Base-by-base conservation (phyloP, 2,113 vertebrate species). In the Rhipidura dahli region DNA sequence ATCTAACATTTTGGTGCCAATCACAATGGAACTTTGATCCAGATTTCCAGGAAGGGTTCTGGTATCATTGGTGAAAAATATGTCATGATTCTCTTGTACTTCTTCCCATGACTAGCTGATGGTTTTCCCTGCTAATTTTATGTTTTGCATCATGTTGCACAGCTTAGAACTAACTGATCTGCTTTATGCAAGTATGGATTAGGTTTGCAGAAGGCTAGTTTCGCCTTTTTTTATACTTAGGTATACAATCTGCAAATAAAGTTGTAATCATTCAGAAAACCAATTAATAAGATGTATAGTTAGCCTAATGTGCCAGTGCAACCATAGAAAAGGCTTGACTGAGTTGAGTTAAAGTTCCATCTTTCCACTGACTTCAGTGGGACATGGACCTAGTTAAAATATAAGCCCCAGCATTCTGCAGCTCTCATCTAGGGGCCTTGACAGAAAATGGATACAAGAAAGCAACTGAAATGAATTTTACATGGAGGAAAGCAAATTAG, bases 401-500 rank as follows among this genome's bases (percentile, higher is more conserved):
- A 42, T 1, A 13, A 0, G 3, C 35, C 44, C 20, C 56, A 80
- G 81, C 33, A 61, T n/a, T 61, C 70, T 66, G 35, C 26, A 85
- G 47, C 50, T 90, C 63, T 80, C 18, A 76, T 49, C 39, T 42
- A 37, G 30, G 33, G 20, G 4, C 12, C 39, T 64, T 83, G 51
- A 69, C 10, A 65, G 31, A 56, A 86, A 39, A 68, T 0, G 0
- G 2, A 5, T 39, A 1, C 2, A 69, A 76, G 24, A 27, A 39
- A 13, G 21, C 26, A 50, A 63, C 11, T 12, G 42, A 82, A 71
- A n/a, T 6, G n/a, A 75, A 45, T 2, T 14, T 40, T 15, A 44
- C 6, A 16, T 2, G 30, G 72, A 76, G 40, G 31, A 82, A 60
- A 51, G 66, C 33, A 71, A 40, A 70, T 47, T 3, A 60, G 33